Evolutionary conservation across 2,888 invertebrate genomes (phyloP), one percentile per base, ranked within the genome.

Genomic region (Cantharis lateralis): DNA sequence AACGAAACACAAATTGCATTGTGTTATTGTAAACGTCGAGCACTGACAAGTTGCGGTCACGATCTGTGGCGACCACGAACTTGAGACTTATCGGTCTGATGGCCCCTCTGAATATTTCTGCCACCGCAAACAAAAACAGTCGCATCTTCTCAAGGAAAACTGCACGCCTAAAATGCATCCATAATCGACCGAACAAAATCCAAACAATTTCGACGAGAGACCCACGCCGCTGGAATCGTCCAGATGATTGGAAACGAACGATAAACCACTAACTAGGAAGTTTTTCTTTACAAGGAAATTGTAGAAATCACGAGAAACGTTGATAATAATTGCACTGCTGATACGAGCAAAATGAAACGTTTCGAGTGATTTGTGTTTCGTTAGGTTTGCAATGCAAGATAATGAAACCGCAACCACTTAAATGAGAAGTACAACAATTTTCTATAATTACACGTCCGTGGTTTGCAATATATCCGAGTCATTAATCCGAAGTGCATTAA

Each of bases 1-100:
- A 66, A 66, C 13, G 24, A 66, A 66, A 20, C 24, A 63, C 24
- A 66, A 18, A 66, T 20, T 63, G 63, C 64, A 66, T 20, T 20
- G 64, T 66, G 24, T 66, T 66, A 15, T 66, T 48, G 48, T n/a
- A 48, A 48, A 48, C 48, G 48, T 48, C n/a, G 48, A n/a, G n/a
- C 18, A 18, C 24, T 66, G 68, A 73, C 68, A 28, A 73, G 24
- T 68, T 48, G n/a, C 73, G 73, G 68, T 69, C 73, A 62, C 66
- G 73, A 73, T 62, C 20, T 62, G 28, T 18, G 66, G 16, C 72
- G 63, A 63, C 66, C 72, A 72, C 64, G 72, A 75, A 74, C 71
- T 71, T 71, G 73, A 76, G 73, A 74, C 72, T 78, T 69, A 64
- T 74, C 78, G 78, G 78, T 78, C 78, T 76, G 76, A 68, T 78